Percentiles rank a stretch among this genome's conserved stretches.
Evolutionary conservation across 2,888 invertebrate genomes (phyloP).

Genomic region (Exocentrus adspersus): DNA sequence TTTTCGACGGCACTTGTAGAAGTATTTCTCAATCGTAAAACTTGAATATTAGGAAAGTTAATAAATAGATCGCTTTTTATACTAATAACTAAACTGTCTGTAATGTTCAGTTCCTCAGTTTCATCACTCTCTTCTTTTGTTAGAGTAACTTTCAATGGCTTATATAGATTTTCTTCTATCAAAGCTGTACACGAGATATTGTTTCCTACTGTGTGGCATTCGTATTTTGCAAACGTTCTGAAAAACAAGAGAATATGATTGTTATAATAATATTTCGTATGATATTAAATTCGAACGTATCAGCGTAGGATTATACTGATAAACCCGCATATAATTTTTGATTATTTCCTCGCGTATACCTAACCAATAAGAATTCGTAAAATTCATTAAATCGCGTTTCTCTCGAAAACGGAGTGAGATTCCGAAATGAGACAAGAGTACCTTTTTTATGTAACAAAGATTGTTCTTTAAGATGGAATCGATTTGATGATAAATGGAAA

Average conservation of each 20-base stretch:
- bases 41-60: slow-evolving; percentile 37
- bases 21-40: slow-evolving; percentile 33
- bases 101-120: slow-evolving; percentile 33
- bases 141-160: slow-evolving; percentile 26
- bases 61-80: slow-evolving; percentile 31
- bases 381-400: no score
- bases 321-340: neutral
- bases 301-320: neutral
- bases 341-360: no score
- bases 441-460: no score
- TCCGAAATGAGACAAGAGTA: no score
- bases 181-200: slow-evolving; percentile 36
- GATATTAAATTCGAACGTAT: no score
- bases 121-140: slow-evolving; percentile 26
- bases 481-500: no score
- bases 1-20: slow-evolving; percentile 29
- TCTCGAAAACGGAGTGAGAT: no score
- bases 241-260: slow-evolving; percentile 1
- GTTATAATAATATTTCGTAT: no score
- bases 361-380: no score
- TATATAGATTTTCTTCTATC: slow-evolving; percentile 20
- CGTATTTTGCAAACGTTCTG: slow-evolving; percentile 23
- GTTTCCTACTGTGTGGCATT: slow-evolving; percentile 24
- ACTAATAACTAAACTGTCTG: slow-evolving; percentile 28
- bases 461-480: no score